phyloP scores from a whole-genome alignment of 53 echinoderm and acorn worm genomes.

The Mesocentrotus franciscanus region DNA sequence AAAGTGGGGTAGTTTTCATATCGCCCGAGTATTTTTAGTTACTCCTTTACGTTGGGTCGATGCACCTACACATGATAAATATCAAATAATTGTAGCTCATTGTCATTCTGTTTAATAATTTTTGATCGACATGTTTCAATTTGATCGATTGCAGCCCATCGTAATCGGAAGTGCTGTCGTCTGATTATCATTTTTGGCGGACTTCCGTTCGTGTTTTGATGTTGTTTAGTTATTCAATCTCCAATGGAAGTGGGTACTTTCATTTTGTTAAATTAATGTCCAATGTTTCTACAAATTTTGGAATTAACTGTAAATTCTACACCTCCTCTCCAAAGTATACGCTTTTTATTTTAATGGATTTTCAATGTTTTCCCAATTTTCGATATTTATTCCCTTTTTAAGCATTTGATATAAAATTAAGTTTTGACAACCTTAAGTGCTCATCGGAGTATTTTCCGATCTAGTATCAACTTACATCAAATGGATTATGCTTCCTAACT shows the following conservation, averaged over 20 bases:
- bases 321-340: too few species aligned
- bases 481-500: too few species aligned
- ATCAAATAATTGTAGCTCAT: conserved; percentile 18
- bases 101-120: neutral
- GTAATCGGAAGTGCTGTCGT: conserved; percentile 18
- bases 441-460: too few species aligned
- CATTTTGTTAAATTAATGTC: neutral
- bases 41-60: neutral
- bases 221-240: neutral
- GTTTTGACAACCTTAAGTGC: too few species aligned
- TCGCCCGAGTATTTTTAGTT: neutral
- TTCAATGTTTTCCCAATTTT: neutral
- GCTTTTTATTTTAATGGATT: neutral
- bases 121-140: conserved; percentile 20
- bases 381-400: neutral
- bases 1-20: neutral
- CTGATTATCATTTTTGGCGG: neutral
- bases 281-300: neutral
- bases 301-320: too few species aligned
- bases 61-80: conserved; percentile 27
- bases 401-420: neutral
- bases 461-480: too few species aligned
- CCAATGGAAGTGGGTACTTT: neutral
- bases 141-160: neutral
- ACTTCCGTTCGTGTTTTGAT: conserved; percentile 1